Base-by-base conservation (phyloP, 2,797 vertebrate genomes). In the Hippoglossus hippoglossus region DNA sequence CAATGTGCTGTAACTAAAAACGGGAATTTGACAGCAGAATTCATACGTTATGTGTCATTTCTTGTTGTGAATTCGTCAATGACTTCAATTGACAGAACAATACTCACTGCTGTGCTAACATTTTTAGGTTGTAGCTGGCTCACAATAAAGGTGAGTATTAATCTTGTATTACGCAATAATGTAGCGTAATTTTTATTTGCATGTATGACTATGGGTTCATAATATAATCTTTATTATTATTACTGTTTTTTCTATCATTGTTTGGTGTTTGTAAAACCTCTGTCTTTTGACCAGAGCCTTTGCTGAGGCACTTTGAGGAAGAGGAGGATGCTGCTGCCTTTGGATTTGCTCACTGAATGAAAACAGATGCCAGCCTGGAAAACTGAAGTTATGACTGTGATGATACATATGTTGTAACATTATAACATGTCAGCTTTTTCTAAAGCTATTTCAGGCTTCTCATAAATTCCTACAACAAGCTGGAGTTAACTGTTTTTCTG, bases 121-220 rank as follows among this genome's bases (percentile, higher is more conserved):
- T 75, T 79, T 80, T 31, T 69, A 90, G 89, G 87, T 71, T 82
- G 81, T 41, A 9, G 0, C 59, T 0, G 1, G 5, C 0, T 0
- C 0, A 0, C 15, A 0, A 11, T 6, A 0, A 0, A 0, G 0
- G 84, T 85, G 56, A 87, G 84, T 85, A 6, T 79, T 44, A 16
- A 0, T n/a, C 8, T 8, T 22, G 2, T 53, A 28, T 28, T 7
- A 65, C 16, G 7, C 9, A 34, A 4, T 24, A 7, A 34, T 1
- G 3, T 15, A 19, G 2, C 44, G 19, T 50, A 0, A 10, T 19
- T 18, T 39, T 26, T 2, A 41, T 31, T 39, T 28, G 11, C 1
- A 7, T 41, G 19, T 25, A 13, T 36, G 0, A 6, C 22, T 0
- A 11, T 36, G 2, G 3, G 16, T 53, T 21, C 1, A n/a, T 46